Evolutionary conservation across 2,888 invertebrate species (phyloP).

Genomic region (Andrena chrysosceles): DNA sequence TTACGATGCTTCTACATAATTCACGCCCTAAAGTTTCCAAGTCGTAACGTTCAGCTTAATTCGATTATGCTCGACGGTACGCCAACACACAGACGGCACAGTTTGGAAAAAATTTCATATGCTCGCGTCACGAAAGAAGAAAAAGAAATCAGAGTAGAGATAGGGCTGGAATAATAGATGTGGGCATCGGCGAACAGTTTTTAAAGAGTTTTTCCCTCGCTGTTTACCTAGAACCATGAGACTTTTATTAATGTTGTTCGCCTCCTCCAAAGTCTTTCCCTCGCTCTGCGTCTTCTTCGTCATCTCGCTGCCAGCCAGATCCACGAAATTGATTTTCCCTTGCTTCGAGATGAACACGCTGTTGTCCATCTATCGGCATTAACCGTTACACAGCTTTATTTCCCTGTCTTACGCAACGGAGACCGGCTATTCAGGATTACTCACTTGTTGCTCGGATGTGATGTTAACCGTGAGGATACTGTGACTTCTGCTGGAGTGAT

Average conservation of each 20-base stretch:
- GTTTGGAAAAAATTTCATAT: not conserved
- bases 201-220: not conserved
- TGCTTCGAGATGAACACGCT: constrained; percentile 95
- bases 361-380: constrained; percentile 86
- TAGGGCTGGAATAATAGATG: too few species aligned
- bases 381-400: not conserved
- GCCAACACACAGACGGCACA: not conserved
- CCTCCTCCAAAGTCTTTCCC: constrained; percentile 95
- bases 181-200: not conserved
- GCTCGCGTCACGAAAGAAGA: not conserved
- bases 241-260: constrained; percentile 98
- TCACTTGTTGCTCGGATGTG: constrained; percentile 92
- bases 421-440: not conserved
- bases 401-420: not conserved
- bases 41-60: not conserved
- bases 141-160: not conserved
- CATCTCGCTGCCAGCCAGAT: constrained; percentile 98
- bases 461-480: constrained; percentile 96
- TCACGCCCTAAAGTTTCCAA: constrained; percentile 33
- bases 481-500: constrained; percentile 96
- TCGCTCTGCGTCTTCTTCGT: constrained; percentile 95
- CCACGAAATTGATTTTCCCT: constrained; percentile 98
- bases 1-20: constrained; percentile 48
- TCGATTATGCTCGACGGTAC: not conserved
- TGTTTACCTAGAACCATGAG: constrained; percentile 94